A percentile compares a stretch with the other conserved stretches of the same genome.
phyloP scores from a whole-genome alignment of 1,140 invertebrate species.

The Drosophila subpulchrella region DNA sequence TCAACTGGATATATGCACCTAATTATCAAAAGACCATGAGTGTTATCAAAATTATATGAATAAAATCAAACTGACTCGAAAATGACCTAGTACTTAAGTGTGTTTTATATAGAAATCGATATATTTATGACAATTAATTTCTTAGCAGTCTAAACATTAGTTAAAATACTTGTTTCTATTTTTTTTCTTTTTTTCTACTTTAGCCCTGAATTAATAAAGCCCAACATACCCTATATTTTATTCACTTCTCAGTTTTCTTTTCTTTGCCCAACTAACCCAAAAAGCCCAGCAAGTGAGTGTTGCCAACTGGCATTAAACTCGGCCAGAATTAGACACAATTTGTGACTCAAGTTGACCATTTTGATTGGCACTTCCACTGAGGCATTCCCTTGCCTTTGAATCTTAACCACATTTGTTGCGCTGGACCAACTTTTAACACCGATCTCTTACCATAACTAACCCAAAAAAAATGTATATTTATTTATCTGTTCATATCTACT shows the following conservation, averaged over 20 bases:
- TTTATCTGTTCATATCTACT: not conserved
- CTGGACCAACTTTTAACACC: constrained; percentile 52
- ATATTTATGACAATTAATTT: too few species aligned
- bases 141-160: too few species aligned
- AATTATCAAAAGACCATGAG: too few species aligned
- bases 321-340: constrained; percentile 36
- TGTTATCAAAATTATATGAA: too few species aligned
- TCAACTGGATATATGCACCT: too few species aligned
- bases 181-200: too few species aligned
- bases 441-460: constrained; percentile 1
- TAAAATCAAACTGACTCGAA: too few species aligned
- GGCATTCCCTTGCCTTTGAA: constrained; percentile 18
- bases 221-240: not conserved
- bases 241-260: not conserved
- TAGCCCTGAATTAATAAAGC: too few species aligned
- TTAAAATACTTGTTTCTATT: too few species aligned
- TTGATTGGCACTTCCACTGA: constrained; percentile 8
- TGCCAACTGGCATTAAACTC: constrained; percentile 4
- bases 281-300: not conserved
- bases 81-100: too few species aligned
- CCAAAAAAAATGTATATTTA: not conserved
- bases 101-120: too few species aligned
- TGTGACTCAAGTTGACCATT: constrained; percentile 17
- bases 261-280: constrained; percentile 30
- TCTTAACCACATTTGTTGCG: constrained; percentile 8